Evolutionary conservation across 2,113 vertebrate genomes (phyloP), one percentile per base, ranked within the genome.

Genomic region (Rhinogobius similis): DNA sequence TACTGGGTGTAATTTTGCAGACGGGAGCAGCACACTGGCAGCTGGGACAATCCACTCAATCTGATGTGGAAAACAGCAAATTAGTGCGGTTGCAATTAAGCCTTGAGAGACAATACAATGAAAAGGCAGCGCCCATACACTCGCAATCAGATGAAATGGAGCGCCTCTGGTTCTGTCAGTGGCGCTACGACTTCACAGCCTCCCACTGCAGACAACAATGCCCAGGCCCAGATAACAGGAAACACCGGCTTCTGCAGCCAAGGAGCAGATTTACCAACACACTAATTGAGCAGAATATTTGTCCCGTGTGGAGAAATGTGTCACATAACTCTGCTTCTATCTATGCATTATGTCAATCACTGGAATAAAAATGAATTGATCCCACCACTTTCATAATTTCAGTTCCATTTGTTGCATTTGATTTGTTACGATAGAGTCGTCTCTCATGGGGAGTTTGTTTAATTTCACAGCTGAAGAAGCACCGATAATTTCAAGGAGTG

Each of bases 401-500:
- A 88, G 85, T 87, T 91, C 79, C 85, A 76, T 83, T 86, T 85
- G 87, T 78, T 85, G 84, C 73, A 58, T 85, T 86, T 89, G 87
- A 89, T 90, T 90, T 86, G 82, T 84, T 88, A 82, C 83, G 87
- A 91, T 88, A 86, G 84, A 89, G 88, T 86, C 86, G 79, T 77
- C 83, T 87, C 87, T 88, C 84, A 39, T 77, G 76, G 86, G 90
- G 79, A 89, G 84, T 90, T 87, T 89, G 88, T 89, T 91, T 90
- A 90, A 91, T 91, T 90, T 91, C 90, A 91, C 90, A 91, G 86
- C 69, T 85, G 82, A 86, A 76, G 65, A 87, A 85, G 75, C 88
- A 85, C 75, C 88, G 86, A 88, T 88, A 85, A 90, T 88, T 90
- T 91, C 85, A 77, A 77, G 82, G 80, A 84, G 81, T 76, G 77